Evolutionary conservation across 1,140 invertebrate species (phyloP).

Genomic region (Drosophila suzukii): DNA sequence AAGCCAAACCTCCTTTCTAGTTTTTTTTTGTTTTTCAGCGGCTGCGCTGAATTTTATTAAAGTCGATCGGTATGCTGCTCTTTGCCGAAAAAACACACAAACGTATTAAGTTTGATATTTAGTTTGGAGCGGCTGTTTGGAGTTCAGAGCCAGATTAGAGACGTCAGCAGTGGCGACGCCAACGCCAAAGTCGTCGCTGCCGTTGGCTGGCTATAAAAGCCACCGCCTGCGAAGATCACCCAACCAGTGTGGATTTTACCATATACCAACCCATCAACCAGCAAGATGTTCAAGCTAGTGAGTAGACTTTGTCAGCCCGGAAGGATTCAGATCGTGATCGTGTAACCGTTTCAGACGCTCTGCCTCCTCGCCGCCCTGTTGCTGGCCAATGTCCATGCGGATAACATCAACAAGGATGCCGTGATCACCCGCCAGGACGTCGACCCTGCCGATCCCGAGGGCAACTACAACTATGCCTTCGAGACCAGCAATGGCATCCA

Average conservation of each 20-base stretch:
- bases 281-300: conserved; percentile 83
- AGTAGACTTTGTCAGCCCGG: conserved; percentile 39
- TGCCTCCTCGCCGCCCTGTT: conserved; percentile 68
- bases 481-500: conserved; percentile 74
- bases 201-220: conserved; percentile 55
- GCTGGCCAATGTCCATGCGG: conserved; percentile 64
- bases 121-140: conserved; percentile 44
- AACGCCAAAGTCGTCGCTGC: conserved; percentile 30
- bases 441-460: conserved; percentile 63
- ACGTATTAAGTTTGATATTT: conserved; percentile 72
- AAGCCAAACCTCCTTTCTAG: conserved; percentile 24
- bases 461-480: conserved; percentile 49
- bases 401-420: conserved; percentile 76
- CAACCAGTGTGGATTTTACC: conserved; percentile 75
- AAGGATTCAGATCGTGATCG: conserved; percentile 4
- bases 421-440: conserved; percentile 17
- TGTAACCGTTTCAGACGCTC: conserved; percentile 50
- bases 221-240: conserved; percentile 52
- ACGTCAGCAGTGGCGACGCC: conserved; percentile 45
- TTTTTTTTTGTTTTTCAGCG: conserved; percentile 18
- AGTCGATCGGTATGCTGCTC: conserved; percentile 55
- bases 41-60: conserved; percentile 51
- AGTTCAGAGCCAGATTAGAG: conserved; percentile 71
- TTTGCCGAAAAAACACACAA: conserved; percentile 46
- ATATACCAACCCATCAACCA: conserved; percentile 62